Evolutionary conservation across 1,140 invertebrate species (phyloP).

Genomic region (Orchestia grillus): DNA sequence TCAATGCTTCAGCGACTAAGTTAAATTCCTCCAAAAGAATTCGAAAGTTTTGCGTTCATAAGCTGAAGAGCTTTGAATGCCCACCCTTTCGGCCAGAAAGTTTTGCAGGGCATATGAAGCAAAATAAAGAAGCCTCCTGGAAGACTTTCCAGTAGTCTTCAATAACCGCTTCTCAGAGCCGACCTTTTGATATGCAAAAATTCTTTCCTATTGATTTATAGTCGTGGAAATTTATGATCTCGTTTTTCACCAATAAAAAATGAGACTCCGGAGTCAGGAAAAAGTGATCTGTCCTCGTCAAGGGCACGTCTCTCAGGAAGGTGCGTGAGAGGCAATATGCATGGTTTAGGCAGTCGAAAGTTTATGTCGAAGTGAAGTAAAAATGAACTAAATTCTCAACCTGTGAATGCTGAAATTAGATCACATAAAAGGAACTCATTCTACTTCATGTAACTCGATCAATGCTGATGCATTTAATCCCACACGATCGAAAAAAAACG

Average conservation of each 20-base stretch:
- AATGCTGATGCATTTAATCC: no score
- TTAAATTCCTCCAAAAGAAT: not conserved
- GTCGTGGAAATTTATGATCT: conserved; percentile 22
- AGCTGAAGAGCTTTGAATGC: not conserved
- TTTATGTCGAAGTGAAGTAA: no score
- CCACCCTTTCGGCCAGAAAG: not conserved
- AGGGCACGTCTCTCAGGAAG: not conserved
- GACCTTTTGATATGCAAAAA: not conserved
- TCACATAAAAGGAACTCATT: no score
- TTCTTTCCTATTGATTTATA: not conserved
- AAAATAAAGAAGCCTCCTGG: not conserved
- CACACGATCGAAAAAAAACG: no score
- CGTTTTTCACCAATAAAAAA: not conserved
- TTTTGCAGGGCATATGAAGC: not conserved
- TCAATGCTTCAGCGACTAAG: not conserved
- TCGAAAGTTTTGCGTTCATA: not conserved
- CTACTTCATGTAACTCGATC: no score
- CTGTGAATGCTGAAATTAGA: no score
- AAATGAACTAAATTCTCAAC: no score
- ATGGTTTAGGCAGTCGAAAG: no score
- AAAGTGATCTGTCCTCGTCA: conserved; percentile 12
- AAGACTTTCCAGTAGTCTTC: not conserved
- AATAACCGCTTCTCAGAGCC: not conserved
- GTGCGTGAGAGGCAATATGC: not conserved
- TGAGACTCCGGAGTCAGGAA: not conserved